A percentile compares a stretch with the other conserved stretches of the same genome.
Evolutionary conservation across 2,888 invertebrate species (phyloP).

Genomic region (Tupiocoris notatus): DNA sequence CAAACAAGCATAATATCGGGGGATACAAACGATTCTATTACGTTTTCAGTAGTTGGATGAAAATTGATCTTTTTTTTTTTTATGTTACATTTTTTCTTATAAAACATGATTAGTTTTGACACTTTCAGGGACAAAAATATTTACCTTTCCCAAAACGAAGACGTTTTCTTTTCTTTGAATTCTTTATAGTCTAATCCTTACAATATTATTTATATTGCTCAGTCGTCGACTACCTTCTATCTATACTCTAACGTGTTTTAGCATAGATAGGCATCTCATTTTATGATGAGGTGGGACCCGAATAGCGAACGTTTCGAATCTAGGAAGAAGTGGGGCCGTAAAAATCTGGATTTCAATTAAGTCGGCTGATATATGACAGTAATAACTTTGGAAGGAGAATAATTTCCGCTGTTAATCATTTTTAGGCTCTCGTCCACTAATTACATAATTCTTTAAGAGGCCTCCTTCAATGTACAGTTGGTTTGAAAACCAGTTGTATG

Average conservation of each 20-base stretch:
- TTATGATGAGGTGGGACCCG: conserved; percentile 9
- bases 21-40: no score
- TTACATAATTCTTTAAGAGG: conserved; percentile 27
- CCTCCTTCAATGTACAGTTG: background rate
- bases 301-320: no score
- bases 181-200: no score
- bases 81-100: no score
- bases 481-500: background rate
- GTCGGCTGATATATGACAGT: conserved; percentile 28
- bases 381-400: conserved; percentile 27
- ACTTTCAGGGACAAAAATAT: no score
- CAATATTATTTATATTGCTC: no score
- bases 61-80: no score
- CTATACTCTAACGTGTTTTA: background rate
- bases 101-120: no score
- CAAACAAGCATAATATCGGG: no score
- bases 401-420: conserved; percentile 30
- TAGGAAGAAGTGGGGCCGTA: background rate
- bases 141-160: no score
- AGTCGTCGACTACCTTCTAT: background rate
- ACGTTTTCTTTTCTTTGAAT: no score
- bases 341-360: conserved; percentile 25
- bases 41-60: no score
- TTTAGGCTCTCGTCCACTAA: conserved; percentile 22
- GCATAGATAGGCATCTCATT: conserved; percentile 12